phyloP scores from a whole-genome alignment of 1,140 invertebrate genomes.

The Heliothis virescens region DNA sequence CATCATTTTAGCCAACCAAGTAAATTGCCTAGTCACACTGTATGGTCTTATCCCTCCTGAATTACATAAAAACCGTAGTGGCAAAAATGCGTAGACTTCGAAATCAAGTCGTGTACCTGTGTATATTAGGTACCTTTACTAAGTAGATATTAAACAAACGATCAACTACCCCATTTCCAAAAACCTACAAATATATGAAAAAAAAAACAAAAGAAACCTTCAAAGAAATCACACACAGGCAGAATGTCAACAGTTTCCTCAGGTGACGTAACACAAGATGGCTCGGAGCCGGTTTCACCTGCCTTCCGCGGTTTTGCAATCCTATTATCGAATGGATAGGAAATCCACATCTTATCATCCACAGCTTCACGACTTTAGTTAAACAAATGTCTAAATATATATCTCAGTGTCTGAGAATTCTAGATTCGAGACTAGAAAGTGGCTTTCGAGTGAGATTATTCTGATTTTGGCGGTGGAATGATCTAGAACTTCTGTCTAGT shows the following conservation, averaged over 20 bases:
- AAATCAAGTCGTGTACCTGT: too few species aligned
- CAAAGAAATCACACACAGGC: slow-evolving; percentile 32
- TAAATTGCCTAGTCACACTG: too few species aligned
- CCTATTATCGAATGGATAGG: slow-evolving; percentile 53
- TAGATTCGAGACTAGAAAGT: neutral
- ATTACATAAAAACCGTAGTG: too few species aligned
- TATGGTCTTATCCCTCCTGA: too few species aligned
- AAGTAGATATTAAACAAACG: too few species aligned
- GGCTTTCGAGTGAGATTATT: neutral
- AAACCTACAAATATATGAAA: neutral
- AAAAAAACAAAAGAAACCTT: slow-evolving; percentile 21
- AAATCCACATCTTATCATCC: slow-evolving; percentile 51
- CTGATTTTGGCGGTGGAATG: neutral
- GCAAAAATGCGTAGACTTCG: too few species aligned
- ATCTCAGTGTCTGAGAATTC: neutral
- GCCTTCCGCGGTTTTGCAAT: slow-evolving; percentile 63
- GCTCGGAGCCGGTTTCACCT: slow-evolving; percentile 52
- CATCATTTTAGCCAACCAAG: too few species aligned
- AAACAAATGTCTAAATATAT: neutral
- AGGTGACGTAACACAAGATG: slow-evolving; percentile 53
- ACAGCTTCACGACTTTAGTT: slow-evolving; percentile 12
- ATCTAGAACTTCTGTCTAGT: neutral
- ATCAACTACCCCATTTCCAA: too few species aligned
- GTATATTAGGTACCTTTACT: too few species aligned
- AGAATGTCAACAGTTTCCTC: slow-evolving; percentile 53